Evolutionary conservation across 30 jellyfish, hydroid and myxozoan species (phyloP).

Genomic region (Cassiopea andromeda): DNA sequence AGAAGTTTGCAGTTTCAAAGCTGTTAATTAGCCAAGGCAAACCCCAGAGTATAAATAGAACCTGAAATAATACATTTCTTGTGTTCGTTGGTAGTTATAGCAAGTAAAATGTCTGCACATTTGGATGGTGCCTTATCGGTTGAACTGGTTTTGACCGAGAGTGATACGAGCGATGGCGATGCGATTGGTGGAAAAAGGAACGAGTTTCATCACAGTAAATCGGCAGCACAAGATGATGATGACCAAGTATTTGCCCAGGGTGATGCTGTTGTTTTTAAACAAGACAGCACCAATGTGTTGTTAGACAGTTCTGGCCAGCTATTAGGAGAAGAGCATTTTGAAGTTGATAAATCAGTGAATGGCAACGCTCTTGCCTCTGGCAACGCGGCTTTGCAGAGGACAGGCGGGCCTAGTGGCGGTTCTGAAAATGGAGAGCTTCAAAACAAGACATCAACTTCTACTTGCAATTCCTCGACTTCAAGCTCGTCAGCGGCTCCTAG

Average conservation of each 20-base stretch:
- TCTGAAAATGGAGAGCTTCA: slow-evolving; percentile 50
- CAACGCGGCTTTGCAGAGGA: slow-evolving; percentile 31
- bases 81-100: not conserved
- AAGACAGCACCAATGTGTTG: slow-evolving; percentile 3
- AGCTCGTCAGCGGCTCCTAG: slow-evolving; percentile 74
- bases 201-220: slow-evolving; percentile 39
- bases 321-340: slow-evolving; percentile 8
- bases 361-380: slow-evolving; percentile 47
- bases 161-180: slow-evolving; percentile 72
- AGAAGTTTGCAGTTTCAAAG: slow-evolving; percentile 5
- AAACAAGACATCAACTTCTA: slow-evolving; percentile 9
- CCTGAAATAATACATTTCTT: not conserved
- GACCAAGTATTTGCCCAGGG: slow-evolving; percentile 54
- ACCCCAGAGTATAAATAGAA: not conserved
- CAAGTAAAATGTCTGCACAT: slow-evolving; percentile 48
- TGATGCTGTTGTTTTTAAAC: slow-evolving; percentile 37
- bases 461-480: slow-evolving; percentile 38
- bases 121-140: slow-evolving; percentile 69
- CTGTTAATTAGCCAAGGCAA: not conserved
- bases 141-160: slow-evolving; percentile 56
- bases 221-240: slow-evolving; percentile 57
- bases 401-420: slow-evolving; percentile 45
- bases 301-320: slow-evolving; percentile 16
- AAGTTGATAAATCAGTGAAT: slow-evolving; percentile 18
- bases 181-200: slow-evolving; percentile 44